Evolutionary conservation across 2,888 invertebrate genomes (phyloP), one percentile per base, ranked within the genome.

Genomic region (Chymomyza procnemis): DNA sequence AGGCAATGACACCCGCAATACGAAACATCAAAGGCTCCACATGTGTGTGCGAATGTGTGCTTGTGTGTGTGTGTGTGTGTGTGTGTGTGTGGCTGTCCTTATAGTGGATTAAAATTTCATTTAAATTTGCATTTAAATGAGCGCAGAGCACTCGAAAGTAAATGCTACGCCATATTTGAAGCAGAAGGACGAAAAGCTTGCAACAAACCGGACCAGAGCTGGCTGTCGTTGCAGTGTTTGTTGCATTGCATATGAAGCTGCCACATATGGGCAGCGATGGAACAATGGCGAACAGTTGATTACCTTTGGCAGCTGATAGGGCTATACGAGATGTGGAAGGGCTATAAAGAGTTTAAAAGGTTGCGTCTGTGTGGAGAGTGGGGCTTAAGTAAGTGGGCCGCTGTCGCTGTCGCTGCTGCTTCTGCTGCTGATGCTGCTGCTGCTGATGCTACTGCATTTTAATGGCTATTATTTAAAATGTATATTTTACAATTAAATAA

Each of bases 81-180:
- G 57, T 47, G 58, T 61, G 66, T 56, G 64, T 74, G 64, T 61
- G 69, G 66, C 71, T 61, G 75, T 71, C 72, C 84, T 89, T 85
- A 88, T 89, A 89, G 78, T 75, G 88, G 85, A 89, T 89, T 88
- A 88, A 88, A 89, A 88, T 88, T 89, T 88, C 88, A 89, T 89
- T 89, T 89, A 88, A 89, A 89, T 89, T 89, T 89, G 81, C 89
- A 89, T 89, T 88, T 88, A 89, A 89, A 89, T 89, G 87, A 89
- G 85, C 74, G 71, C 71, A 69, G 68, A 74, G 78, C 73, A 80
- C 84, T 81, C 87, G n/a, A 85, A 86, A 84, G 81, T 81, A 79
- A 78, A 83, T 76, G 78, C 62, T 18, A 55, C 22, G 55, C 61
- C 64, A 69, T 73, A 62, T 73, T 75, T 72, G 56, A 64, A 65